Evolutionary conservation across 2,888 invertebrate species (phyloP).

Genomic region (Andrena bucephala): DNA sequence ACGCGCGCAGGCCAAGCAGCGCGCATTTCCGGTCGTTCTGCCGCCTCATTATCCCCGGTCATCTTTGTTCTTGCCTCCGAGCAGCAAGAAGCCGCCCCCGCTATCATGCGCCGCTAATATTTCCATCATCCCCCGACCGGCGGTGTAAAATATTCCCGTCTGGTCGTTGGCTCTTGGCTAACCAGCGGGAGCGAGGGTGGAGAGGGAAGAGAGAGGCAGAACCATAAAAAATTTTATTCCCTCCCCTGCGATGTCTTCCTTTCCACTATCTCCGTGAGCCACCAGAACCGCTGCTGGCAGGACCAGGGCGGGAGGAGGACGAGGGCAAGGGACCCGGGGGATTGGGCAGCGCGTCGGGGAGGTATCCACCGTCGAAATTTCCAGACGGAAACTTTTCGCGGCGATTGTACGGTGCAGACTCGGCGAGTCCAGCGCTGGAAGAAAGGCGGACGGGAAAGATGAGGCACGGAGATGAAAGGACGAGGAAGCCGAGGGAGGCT

Average conservation of each 20-base stretch:
- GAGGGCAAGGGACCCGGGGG: not conserved
- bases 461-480: constrained; percentile 78
- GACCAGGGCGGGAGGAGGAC: not conserved
- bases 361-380: constrained; percentile 67
- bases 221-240: constrained; percentile 60
- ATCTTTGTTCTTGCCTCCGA: constrained; percentile 58
- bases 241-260: constrained; percentile 32
- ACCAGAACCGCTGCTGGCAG: not conserved
- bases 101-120: constrained; percentile 56
- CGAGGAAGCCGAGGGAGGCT: constrained; percentile 37
- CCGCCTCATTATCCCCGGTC: constrained; percentile 55
- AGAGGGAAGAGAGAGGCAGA: not conserved
- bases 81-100: constrained; percentile 47
- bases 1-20: constrained; percentile 5
- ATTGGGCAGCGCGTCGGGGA: constrained; percentile 13
- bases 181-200: constrained; percentile 33
- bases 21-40: constrained; percentile 48
- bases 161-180: constrained; percentile 31
- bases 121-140: constrained; percentile 44
- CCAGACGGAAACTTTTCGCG: constrained; percentile 76
- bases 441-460: constrained; percentile 74
- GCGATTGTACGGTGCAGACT: constrained; percentile 74
- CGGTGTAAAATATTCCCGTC: constrained; percentile 53
- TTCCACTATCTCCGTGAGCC: constrained; percentile 40
- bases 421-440: constrained; percentile 63